These are phyloP conservation scores for Myotis yumanensis DNA, from an alignment of 2,113 vertebrate species.

Conservation along the genomic window DNA sequence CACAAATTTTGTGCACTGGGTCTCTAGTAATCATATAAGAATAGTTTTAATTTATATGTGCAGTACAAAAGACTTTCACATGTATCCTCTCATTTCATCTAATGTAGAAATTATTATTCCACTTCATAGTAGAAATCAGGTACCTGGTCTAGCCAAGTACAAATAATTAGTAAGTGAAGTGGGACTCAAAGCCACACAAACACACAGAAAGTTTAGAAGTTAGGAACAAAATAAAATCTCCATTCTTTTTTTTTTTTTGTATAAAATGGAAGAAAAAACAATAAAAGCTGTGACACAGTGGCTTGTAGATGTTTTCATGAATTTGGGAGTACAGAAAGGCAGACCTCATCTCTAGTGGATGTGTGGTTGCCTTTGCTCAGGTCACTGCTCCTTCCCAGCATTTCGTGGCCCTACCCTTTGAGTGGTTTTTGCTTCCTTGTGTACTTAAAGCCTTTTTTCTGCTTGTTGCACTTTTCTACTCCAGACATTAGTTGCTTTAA, in stretches of 20 bases:
- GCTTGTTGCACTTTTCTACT: background rate
- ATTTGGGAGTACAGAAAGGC: background rate
- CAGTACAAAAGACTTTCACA: background rate
- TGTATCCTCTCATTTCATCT: background rate
- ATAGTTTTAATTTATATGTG: background rate
- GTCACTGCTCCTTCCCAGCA: background rate
- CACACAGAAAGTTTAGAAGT: background rate
- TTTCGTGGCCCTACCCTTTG: background rate
- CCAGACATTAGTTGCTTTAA: background rate
- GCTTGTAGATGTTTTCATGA: background rate
- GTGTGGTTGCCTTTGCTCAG: background rate
- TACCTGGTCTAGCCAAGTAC: background rate
- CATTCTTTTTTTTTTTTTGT: background rate
- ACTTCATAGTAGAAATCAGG: conserved; percentile 1
- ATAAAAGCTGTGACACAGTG: background rate
- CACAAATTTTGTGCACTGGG: no score
- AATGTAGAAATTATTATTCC: background rate
- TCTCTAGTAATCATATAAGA: background rate
- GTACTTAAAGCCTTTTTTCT: background rate
- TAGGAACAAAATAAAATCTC: background rate
- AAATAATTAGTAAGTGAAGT: background rate
- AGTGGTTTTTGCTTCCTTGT: background rate
- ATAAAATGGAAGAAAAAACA: background rate
- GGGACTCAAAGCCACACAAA: background rate
- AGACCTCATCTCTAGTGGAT: background rate